Conservation (phyloP, 2,113 vertebrate species). For the Entelurus aequoreus region DNA sequence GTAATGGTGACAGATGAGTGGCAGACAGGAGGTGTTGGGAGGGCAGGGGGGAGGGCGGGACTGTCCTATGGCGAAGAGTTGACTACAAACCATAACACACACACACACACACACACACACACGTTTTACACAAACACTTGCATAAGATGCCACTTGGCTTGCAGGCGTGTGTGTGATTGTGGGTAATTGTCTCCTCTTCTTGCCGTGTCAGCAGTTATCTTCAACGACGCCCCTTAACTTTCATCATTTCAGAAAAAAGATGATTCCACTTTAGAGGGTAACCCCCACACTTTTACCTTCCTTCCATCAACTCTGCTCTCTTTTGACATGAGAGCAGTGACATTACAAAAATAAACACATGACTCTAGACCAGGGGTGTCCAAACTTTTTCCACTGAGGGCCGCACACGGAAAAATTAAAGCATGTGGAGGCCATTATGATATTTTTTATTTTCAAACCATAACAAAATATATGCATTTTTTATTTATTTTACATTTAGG, state of each 20-base stretch:
- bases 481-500: no score
- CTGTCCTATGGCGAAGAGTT: constrained; percentile 41
- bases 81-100: constrained; percentile 24
- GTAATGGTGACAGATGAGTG: constrained; percentile 76
- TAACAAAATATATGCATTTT: no score
- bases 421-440: no score
- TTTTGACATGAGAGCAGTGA: constrained; percentile 32
- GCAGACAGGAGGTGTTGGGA: constrained; percentile 48
- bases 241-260: constrained; percentile 60
- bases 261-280: constrained; percentile 65
- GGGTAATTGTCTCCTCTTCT: constrained; percentile 70
- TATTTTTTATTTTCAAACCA: no score
- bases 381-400: no score
- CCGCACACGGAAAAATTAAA: no score
- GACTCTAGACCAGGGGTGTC: no score
- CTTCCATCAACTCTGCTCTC: constrained; percentile 11
- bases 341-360: background rate
- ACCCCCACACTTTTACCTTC: constrained; percentile 3
- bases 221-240: constrained; percentile 61
- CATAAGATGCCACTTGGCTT: constrained; percentile 64
- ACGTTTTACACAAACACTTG: constrained; percentile 56
- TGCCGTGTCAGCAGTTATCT: constrained; percentile 70
- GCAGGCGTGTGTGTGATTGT: constrained; percentile 61
- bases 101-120: constrained; percentile 27
- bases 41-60: background rate